A percentile compares a stretch with the other conserved stretches of the same genome.
Evolutionary conservation across 1,140 invertebrate species (phyloP).

Genomic region (Drosophila equinoxialis): DNA sequence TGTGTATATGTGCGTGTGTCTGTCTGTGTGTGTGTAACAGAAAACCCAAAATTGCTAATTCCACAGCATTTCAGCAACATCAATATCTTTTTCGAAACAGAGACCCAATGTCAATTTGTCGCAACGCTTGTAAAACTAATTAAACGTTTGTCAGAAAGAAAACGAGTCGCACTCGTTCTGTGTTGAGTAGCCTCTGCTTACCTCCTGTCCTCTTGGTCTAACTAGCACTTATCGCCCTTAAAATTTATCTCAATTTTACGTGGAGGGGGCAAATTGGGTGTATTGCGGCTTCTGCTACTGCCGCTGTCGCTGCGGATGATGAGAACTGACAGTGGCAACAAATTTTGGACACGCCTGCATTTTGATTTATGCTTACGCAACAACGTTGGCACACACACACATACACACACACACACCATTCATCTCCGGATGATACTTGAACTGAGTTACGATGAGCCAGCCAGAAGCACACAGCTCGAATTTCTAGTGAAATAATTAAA

Average conservation of each 20-base stretch:
- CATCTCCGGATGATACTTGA: constrained; percentile 38
- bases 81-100: constrained; percentile 40
- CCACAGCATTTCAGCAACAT: constrained; percentile 18
- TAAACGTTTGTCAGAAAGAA: constrained; percentile 51
- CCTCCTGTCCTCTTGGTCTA: constrained; percentile 16
- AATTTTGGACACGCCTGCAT: constrained; percentile 52
- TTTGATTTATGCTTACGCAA: constrained; percentile 73
- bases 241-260: constrained; percentile 46
- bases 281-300: not conserved
- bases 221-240: constrained; percentile 35
- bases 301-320: constrained; percentile 23
- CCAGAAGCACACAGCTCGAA: constrained; percentile 24
- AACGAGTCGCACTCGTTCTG: not conserved
- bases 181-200: no score
- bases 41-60: constrained; percentile 47
- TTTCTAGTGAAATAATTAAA: constrained; percentile 40
- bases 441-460: constrained; percentile 53
- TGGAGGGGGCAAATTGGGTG: constrained; percentile 10
- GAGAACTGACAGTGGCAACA: constrained; percentile 53
- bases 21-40: constrained; percentile 1
- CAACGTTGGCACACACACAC: constrained; percentile 33
- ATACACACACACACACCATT: constrained; percentile 12
- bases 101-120: constrained; percentile 44
- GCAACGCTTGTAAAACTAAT: constrained; percentile 61
- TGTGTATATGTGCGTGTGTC: not conserved